Percentiles rank a stretch among this genome's conserved stretches.
Evolutionary conservation across 2,113 vertebrate species (phyloP).

Genomic region (Lanius collurio): DNA sequence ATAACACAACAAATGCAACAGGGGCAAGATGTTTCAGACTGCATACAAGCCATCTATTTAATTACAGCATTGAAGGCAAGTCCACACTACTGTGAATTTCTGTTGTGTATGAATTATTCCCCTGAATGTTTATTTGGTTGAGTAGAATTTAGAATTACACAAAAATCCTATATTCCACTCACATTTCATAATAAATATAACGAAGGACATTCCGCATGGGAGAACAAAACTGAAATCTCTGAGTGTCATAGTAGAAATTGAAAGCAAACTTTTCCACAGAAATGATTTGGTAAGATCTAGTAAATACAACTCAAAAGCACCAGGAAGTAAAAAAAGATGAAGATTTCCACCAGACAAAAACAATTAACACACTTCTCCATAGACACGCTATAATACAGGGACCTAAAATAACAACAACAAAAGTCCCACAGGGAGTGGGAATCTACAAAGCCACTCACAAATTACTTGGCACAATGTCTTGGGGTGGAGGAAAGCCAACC

Average conservation of each 20-base stretch:
- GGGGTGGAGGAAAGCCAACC: conserved; percentile 19
- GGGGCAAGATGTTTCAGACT: not conserved
- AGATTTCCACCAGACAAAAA: not conserved
- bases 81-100: not conserved
- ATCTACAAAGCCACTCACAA: not conserved
- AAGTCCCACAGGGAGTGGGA: not conserved
- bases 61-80: not conserved
- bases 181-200: not conserved
- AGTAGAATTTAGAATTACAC: not conserved
- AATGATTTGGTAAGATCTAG: not conserved
- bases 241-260: not conserved
- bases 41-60: not conserved
- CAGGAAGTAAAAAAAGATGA: not conserved
- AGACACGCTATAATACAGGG: not conserved
- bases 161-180: not conserved
- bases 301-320: not conserved
- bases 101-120: not conserved
- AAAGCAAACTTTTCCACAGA: not conserved
- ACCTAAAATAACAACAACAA: not conserved
- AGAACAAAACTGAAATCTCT: not conserved
- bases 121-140: not conserved
- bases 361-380: not conserved
- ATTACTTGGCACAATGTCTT: conserved; percentile 32
- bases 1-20: not conserved
- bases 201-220: not conserved